Evolutionary conservation across 2,888 invertebrate genomes (phyloP).

Genomic region (Epinotia ramella): DNA sequence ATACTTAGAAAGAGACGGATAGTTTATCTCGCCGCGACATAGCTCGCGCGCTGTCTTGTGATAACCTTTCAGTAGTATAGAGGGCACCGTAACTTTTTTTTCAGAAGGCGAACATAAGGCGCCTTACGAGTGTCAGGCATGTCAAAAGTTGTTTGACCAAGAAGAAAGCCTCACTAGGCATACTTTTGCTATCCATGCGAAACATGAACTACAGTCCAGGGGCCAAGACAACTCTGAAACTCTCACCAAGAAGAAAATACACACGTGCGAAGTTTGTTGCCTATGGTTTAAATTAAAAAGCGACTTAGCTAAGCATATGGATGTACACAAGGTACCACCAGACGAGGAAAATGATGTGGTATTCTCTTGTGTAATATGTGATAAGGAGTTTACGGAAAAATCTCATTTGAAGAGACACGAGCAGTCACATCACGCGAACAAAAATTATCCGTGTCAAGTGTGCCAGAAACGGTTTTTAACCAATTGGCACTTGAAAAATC

Average conservation of each 20-base stretch:
- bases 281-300: conserved; percentile 22
- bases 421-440: not conserved
- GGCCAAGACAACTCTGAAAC: not conserved
- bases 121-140: not conserved
- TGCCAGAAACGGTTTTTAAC: conserved; percentile 7
- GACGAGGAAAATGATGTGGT: not conserved
- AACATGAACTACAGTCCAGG: conserved; percentile 12
- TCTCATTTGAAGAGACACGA: conserved; percentile 10
- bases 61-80: not conserved
- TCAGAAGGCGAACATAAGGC: conserved; percentile 7
- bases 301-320: conserved; percentile 17
- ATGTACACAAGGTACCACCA: conserved; percentile 13
- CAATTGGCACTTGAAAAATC: conserved; percentile 3
- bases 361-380: conserved; percentile 14
- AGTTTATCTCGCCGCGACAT: too few species aligned
- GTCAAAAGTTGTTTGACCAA: conserved; percentile 7
- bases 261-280: conserved; percentile 20
- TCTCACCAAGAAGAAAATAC: conserved; percentile 10
- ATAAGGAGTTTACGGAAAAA: conserved; percentile 15
- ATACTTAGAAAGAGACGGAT: too few species aligned
- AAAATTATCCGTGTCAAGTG: conserved; percentile 15
- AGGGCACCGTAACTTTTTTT: conserved; percentile 10
- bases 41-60: too few species aligned
- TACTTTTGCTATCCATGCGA: conserved; percentile 12
- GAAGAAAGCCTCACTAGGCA: conserved; percentile 21